Base-by-base conservation (phyloP, 2,113 vertebrate genomes). In the Scomber colias region DNA sequence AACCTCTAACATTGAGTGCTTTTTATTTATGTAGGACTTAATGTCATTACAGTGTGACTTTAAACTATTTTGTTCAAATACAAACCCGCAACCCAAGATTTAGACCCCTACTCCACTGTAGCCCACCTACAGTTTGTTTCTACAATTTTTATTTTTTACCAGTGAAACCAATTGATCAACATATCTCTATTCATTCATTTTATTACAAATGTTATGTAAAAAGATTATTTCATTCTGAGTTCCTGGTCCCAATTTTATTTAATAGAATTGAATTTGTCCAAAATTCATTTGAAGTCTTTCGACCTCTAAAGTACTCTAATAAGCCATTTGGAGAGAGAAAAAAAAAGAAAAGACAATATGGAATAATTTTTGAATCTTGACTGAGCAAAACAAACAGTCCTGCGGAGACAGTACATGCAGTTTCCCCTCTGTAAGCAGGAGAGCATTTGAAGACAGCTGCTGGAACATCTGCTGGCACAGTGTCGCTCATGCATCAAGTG, bases 401-500 rank as follows among this genome's bases (percentile, higher is more conserved):
- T 45, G 65, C 40, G 63, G 44, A 71, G 76, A 66, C 11, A n/a
- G n/a, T 53, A 51, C 50, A 15, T 45, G 30, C 35, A 8, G 21
- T 72, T 70, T 21, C 44, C 19, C 44, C 53, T 19, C 6, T 44
- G 68, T 62, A 40, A 59, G 51, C 66, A 17, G n/a, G 77, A 67
- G 57, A 65, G 31, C 44, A 30, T 27, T 46, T 16, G 19, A 57
- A 71, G 56, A 81, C 84, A 91, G 87, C 89, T 89, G 84, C 13
- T 59, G 68, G 16, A 89, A 82, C 87, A 89, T 83, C 86, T 88
- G 83, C 72, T 24, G 19, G 35, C 21, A 66, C 66, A 14, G 48
- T 77, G 51, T 49, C 77, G 60, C 53, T 87, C 79, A 70, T 77
- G 57, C 60, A 57, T 84, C 59, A 48, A 64, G 59, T 49, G 30